Base-by-base conservation (phyloP, 2,113 vertebrate genomes). In the Carettochelys insculpta region DNA sequence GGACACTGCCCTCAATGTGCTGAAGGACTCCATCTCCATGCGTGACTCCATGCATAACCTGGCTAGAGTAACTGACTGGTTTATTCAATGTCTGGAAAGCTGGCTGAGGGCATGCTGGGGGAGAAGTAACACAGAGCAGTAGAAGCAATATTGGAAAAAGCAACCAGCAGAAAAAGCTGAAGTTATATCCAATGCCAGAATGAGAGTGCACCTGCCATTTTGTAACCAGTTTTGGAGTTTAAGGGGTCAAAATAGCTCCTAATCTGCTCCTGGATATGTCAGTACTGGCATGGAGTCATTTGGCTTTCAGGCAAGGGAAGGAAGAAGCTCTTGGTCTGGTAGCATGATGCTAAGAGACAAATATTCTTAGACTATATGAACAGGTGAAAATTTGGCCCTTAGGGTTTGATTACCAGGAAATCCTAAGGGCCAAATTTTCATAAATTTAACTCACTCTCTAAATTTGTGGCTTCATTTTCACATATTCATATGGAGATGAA, bases 401-500 rank as follows among this genome's bases (percentile, higher is more conserved):
- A 58, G 56, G 31, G 29, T 31, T 58, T 34, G 56, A 13, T 58
- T 17, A 58, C 25, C 27, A 58, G 54, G 27, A 58, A 58, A 58
- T 11, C 12, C 3, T 14, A 80, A 85, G 22, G 43, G 4, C 5
- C 27, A 41, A 0, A 1, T 83, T 94, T 91, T 86, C 10, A 76
- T 86, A 91, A 29, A 58, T 6, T 94, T 84, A 45, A 77, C 73
- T n/a, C 85, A 34, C 41, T 45, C 41, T 85, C 88, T 86, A 83
- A 92, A 71, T 13, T 80, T 91, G 52, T 79, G 89, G 65, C 73
- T 91, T 85, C 78, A 89, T 20, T 61, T 87, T 78, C 85, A 29
- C 34, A 82, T 92, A 29, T 27, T 58, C 17, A 65, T 1, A n/a
- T n/a, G n/a, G n/a, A n/a, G n/a, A n/a, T n/a, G n/a, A n/a, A n/a